Evolutionary conservation across 2,113 vertebrate genomes (phyloP).

Genomic region (Callospermophilus lateralis): DNA sequence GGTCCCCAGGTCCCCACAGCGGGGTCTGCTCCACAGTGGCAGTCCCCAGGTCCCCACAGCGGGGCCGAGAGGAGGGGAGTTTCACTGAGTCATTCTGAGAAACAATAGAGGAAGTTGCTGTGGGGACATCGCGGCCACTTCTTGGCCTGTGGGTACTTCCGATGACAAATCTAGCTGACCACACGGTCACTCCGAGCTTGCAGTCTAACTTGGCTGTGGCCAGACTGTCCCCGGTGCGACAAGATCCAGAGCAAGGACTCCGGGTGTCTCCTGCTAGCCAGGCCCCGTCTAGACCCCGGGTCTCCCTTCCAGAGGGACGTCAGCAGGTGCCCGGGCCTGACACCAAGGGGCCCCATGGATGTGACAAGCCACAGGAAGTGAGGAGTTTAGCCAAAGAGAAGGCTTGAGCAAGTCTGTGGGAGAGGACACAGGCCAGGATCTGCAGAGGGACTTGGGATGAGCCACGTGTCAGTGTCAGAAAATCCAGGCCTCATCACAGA

Average conservation of each 20-base stretch:
- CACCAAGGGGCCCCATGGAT: neutral
- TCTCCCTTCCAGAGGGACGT: neutral
- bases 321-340: neutral
- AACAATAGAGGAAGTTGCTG: constrained; percentile 21
- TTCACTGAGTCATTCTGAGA: constrained; percentile 51
- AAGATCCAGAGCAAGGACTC: no score
- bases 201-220: neutral
- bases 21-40: no score
- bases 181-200: neutral
- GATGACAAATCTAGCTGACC: constrained; percentile 37
- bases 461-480: no score
- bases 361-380: neutral
- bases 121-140: neutral
- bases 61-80: neutral
- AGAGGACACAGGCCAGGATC: no score
- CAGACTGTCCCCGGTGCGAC: rapidly evolving
- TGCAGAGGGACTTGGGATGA: no score
- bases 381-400: neutral
- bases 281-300: neutral
- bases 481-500: no score
- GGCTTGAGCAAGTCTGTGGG: neutral
- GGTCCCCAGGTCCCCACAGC: no score
- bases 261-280: neutral
- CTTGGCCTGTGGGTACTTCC: constrained; percentile 58
- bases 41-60: no score